Percentiles rank a stretch among this genome's conserved stretches.
Conservation (phyloP, 2,797 vertebrate species). For the Hephaestus fuliginosus region DNA sequence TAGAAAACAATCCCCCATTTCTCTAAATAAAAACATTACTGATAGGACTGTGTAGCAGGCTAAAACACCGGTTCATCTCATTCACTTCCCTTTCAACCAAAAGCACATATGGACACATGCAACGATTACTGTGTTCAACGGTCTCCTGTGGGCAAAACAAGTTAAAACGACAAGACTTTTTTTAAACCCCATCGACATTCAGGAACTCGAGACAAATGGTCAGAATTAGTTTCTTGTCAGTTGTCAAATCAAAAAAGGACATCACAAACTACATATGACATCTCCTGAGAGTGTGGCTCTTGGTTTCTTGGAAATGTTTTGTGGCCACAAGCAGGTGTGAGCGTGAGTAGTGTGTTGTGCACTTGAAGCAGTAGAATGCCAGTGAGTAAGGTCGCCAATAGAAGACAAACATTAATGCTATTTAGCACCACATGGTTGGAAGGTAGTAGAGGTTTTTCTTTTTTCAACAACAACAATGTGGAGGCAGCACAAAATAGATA, state of each 20-base stretch:
- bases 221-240: conserved; percentile 27
- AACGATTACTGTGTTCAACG: conserved; percentile 17
- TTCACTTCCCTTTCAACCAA: conserved; percentile 62
- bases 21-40: conserved; percentile 50
- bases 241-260: conserved; percentile 50
- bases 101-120: conserved; percentile 62
- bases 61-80: conserved; percentile 53
- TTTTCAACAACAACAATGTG: conserved; percentile 29
- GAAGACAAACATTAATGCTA: conserved; percentile 62
- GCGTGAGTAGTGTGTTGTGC: conserved; percentile 40
- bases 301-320: conserved; percentile 22
- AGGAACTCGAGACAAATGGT: conserved; percentile 41
- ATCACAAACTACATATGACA: conserved; percentile 45
- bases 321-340: conserved; percentile 56
- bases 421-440: conserved; percentile 75
- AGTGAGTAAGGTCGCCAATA: conserved; percentile 46
- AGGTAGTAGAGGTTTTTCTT: conserved; percentile 71
- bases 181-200: conserved; percentile 33
- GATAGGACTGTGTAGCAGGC: conserved; percentile 45
- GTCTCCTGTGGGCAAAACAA: conserved; percentile 43
- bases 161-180: conserved; percentile 21
- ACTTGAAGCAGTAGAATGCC: conserved; percentile 67
- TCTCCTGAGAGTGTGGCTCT: conserved; percentile 75
- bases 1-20: conserved; percentile 58
- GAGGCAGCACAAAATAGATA: conserved; percentile 39